A percentile compares a stretch with the other conserved stretches of the same genome.
phyloP scores from a whole-genome alignment of 2,113 vertebrate species.

The Anhinga rufa region DNA sequence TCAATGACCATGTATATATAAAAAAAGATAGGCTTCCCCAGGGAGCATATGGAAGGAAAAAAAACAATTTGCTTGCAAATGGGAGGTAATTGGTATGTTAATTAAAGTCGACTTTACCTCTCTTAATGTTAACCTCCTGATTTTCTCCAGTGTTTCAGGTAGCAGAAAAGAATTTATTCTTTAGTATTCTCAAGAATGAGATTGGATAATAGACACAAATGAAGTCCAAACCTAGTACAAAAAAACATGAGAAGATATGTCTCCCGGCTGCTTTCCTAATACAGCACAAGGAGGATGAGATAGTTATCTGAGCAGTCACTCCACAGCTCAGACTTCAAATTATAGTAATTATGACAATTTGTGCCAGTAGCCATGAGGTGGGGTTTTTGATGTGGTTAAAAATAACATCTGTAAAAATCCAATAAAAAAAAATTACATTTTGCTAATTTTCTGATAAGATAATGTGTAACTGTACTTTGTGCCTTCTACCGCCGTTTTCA shows the following conservation, averaged over 20 bases:
- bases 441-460: constrained; percentile 86
- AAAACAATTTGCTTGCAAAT: constrained; percentile 73
- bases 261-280: constrained; percentile 69
- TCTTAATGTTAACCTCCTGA: constrained; percentile 77
- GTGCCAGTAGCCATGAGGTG: constrained; percentile 80
- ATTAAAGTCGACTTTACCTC: constrained; percentile 72
- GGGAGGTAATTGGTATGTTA: constrained; percentile 77
- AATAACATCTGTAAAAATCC: constrained; percentile 82
- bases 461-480: constrained; percentile 70
- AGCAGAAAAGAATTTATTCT: constrained; percentile 70
- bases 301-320: constrained; percentile 75
- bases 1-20: not conserved
- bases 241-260: constrained; percentile 68
- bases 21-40: constrained; percentile 3
- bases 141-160: constrained; percentile 75
- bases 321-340: constrained; percentile 77
- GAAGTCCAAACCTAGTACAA: constrained; percentile 75
- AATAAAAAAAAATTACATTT: constrained; percentile 82
- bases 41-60: constrained; percentile 65
- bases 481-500: constrained; percentile 72
- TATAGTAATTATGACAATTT: constrained; percentile 84
- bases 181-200: constrained; percentile 72
- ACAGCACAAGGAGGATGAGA: constrained; percentile 61
- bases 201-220: constrained; percentile 78
- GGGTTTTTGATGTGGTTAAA: constrained; percentile 81